phyloP scores from a whole-genome alignment of 2,888 invertebrate species.

The Pandemis heparana region DNA sequence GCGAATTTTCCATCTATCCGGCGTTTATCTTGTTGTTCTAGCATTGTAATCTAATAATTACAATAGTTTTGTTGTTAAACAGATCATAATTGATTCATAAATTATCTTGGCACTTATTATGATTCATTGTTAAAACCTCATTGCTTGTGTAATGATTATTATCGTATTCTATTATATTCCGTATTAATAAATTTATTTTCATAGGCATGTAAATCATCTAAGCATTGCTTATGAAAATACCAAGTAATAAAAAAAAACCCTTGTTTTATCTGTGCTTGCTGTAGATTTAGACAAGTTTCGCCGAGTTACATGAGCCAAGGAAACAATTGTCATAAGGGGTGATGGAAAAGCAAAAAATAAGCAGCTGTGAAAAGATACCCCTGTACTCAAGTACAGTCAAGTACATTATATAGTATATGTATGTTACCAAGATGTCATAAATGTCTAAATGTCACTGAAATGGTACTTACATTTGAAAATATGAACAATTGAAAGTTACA shows the following conservation, averaged over 20 bases:
- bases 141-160: neutral
- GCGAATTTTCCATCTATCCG: neutral
- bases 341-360: too few relatives aligned
- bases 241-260: neutral
- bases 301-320: too few relatives aligned
- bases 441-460: too few relatives aligned
- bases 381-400: too few relatives aligned
- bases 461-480: too few relatives aligned
- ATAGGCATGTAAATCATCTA: neutral
- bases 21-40: neutral
- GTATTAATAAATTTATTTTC: neutral
- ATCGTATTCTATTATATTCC: neutral
- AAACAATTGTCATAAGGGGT: too few relatives aligned
- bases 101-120: conserved; percentile 12
- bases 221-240: neutral
- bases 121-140: neutral
- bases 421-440: too few relatives aligned
- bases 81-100: conserved; percentile 7
- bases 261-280: neutral
- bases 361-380: too few relatives aligned
- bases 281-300: too few relatives aligned
- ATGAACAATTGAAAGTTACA: too few relatives aligned
- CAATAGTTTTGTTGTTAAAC: conserved; percentile 34
- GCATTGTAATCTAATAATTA: neutral
- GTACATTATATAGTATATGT: too few relatives aligned